These are phyloP conservation scores for Cephalopterus ornatus DNA, from an alignment of 2,113 vertebrate species.

Conservation along the genomic window DNA sequence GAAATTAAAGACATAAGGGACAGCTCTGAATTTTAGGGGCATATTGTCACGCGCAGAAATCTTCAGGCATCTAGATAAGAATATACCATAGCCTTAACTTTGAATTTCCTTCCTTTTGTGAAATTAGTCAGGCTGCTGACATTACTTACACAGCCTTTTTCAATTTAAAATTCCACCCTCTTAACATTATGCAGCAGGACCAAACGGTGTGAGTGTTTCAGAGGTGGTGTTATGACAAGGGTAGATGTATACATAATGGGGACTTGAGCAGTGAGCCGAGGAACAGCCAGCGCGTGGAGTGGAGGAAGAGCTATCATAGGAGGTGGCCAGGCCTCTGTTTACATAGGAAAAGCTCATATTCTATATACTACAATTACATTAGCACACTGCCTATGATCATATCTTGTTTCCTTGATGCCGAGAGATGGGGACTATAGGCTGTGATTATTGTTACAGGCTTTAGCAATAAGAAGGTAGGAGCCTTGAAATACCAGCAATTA, in stretches of 20 bases:
- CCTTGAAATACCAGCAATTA: constrained; percentile 59
- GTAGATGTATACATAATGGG: constrained; percentile 63
- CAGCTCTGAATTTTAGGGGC: constrained; percentile 67
- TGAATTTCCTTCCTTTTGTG: constrained; percentile 71
- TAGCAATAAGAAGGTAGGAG: constrained; percentile 52
- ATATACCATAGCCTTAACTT: constrained; percentile 58
- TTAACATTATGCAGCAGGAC: constrained; percentile 60
- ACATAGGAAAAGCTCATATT: constrained; percentile 51
- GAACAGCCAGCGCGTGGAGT: constrained; percentile 23
- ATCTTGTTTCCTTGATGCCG: constrained; percentile 62
- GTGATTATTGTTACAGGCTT: constrained; percentile 63
- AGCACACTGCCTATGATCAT: constrained; percentile 53
- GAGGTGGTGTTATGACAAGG: constrained; percentile 71
- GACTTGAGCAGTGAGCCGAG: constrained; percentile 43
- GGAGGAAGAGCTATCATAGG: constrained; percentile 56
- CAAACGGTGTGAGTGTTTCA: constrained; percentile 62
- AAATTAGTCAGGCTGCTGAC: constrained; percentile 71
- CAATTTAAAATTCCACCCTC: constrained; percentile 74
- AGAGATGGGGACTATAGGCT: constrained; percentile 60
- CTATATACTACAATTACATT: constrained; percentile 62
- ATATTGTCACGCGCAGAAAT: constrained; percentile 63
- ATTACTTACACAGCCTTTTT: constrained; percentile 68
- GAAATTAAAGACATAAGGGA: constrained; percentile 63
- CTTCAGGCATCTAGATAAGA: constrained; percentile 59
- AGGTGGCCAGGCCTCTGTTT: constrained; percentile 50